Evolutionary conservation across 2,797 vertebrate species (phyloP).

Genomic region (Halcyon leucocephala): DNA sequence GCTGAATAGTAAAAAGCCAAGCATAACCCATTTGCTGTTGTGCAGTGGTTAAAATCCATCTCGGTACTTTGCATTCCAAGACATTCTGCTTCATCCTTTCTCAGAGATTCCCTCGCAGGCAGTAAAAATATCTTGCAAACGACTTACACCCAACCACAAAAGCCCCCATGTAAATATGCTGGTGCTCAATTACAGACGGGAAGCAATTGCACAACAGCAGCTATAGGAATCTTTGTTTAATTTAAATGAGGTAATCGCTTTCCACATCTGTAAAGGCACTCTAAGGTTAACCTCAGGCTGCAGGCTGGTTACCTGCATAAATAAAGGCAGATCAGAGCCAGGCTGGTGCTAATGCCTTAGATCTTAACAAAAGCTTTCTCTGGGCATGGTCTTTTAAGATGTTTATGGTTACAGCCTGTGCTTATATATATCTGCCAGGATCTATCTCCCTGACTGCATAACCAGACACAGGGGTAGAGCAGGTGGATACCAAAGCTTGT

Average conservation of each 20-base stretch:
- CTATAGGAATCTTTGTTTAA: constrained; percentile 22
- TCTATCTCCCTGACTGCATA: not conserved
- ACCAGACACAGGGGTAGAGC: not conserved
- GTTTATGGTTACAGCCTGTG: not conserved
- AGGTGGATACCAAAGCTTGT: not conserved
- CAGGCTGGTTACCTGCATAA: constrained; percentile 12
- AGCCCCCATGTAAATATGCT: constrained; percentile 47
- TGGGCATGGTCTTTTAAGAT: not conserved
- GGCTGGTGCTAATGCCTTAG: not conserved
- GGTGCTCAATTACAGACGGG: constrained; percentile 50
- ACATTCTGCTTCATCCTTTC: constrained; percentile 43
- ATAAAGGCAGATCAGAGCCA: not conserved
- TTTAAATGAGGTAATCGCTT: constrained; percentile 39
- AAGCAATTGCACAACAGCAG: constrained; percentile 3
- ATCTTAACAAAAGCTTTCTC: not conserved
- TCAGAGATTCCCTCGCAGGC: constrained; percentile 47
- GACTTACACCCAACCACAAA: constrained; percentile 35
- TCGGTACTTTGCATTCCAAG: constrained; percentile 48
- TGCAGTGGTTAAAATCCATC: constrained; percentile 60
- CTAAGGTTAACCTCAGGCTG: not conserved
- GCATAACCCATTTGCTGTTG: constrained; percentile 54
- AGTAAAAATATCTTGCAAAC: constrained; percentile 56
- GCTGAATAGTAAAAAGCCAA: constrained; percentile 64
- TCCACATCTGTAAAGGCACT: not conserved
- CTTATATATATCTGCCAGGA: not conserved